phyloP scores from a whole-genome alignment of 2,888 invertebrate species.

The Agrochola macilenta region DNA sequence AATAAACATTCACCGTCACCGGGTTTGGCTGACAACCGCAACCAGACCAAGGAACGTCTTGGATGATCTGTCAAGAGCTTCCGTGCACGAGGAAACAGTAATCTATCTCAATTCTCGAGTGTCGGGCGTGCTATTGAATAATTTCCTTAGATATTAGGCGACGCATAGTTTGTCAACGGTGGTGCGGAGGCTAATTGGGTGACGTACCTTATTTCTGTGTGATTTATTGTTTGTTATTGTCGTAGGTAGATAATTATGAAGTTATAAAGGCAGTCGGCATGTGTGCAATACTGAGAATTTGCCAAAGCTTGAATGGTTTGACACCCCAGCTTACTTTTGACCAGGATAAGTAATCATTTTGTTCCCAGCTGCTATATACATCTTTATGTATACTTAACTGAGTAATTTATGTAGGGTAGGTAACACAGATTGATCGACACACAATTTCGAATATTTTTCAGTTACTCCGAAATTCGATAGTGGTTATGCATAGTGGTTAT shows the following conservation, averaged over 20 bases:
- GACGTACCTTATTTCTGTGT: conserved; percentile 30
- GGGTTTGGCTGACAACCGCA: conserved; percentile 4
- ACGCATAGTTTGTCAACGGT: conserved; percentile 44
- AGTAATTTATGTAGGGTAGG: no score
- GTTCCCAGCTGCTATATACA: neutral
- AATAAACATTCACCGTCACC: neutral
- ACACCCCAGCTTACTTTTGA: no score
- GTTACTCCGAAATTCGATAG: no score
- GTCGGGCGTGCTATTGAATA: conserved; percentile 54
- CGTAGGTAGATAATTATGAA: neutral
- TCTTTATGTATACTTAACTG: no score
- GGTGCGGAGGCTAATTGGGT: conserved; percentile 32
- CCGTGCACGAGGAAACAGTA: conserved; percentile 52
- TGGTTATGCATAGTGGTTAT: no score
- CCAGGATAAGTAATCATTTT: neutral
- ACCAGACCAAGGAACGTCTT: conserved; percentile 27
- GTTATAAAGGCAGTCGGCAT: neutral
- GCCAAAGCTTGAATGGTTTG: neutral
- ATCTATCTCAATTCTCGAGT: conserved; percentile 64
- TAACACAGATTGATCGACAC: no score
- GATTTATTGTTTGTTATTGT: conserved; percentile 39
- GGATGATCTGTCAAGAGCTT: conserved; percentile 64
- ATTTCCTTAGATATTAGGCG: conserved; percentile 53
- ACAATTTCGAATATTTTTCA: no score
- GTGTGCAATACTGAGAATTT: neutral